Conservation (phyloP, 1,140 invertebrate species). For the Ceratina australensis region DNA sequence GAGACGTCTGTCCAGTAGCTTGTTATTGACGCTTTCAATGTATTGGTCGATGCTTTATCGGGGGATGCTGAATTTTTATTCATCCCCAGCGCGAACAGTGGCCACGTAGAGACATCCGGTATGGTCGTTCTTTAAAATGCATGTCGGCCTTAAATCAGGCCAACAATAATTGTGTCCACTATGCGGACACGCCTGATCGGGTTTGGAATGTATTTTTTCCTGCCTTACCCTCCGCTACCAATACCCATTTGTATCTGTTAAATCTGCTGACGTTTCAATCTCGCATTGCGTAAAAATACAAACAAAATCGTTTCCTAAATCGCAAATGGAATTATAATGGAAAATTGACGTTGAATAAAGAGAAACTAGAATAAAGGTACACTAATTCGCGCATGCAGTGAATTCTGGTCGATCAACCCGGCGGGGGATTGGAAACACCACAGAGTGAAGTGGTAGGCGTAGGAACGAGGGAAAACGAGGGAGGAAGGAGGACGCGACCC, state of each 20-base stretch:
- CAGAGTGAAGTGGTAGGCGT: slow-evolving; percentile 36
- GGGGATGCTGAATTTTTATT: slow-evolving; percentile 74
- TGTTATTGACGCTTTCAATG: slow-evolving; percentile 8
- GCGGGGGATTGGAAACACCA: slow-evolving; percentile 50
- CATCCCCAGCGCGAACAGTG: slow-evolving; percentile 65
- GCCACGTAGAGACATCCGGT: slow-evolving; percentile 40
- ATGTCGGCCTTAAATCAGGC: slow-evolving; percentile 72
- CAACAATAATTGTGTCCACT: slow-evolving; percentile 56
- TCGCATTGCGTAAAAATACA: too few species aligned
- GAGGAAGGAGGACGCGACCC: slow-evolving; percentile 53
- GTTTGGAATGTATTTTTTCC: slow-evolving; percentile 36
- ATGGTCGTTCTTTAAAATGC: slow-evolving; percentile 69
- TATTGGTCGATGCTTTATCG: slow-evolving; percentile 60
- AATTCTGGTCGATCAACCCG: slow-evolving; percentile 59
- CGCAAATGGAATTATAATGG: neutral
- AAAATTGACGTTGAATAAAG: neutral
- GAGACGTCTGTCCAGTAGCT: neutral
- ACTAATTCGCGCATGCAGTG: slow-evolving; percentile 72
- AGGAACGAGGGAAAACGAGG: slow-evolving; percentile 21
- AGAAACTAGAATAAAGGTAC: neutral
- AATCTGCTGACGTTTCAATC: slow-evolving; percentile 13
- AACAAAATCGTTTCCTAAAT: neutral
- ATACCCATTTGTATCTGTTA: neutral
- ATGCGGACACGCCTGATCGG: slow-evolving; percentile 33
- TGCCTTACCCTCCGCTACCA: slow-evolving; percentile 14